These are phyloP conservation scores for Psophia crepitans DNA, from an alignment of 2,113 vertebrate genomes.

Conservation along the genomic window DNA sequence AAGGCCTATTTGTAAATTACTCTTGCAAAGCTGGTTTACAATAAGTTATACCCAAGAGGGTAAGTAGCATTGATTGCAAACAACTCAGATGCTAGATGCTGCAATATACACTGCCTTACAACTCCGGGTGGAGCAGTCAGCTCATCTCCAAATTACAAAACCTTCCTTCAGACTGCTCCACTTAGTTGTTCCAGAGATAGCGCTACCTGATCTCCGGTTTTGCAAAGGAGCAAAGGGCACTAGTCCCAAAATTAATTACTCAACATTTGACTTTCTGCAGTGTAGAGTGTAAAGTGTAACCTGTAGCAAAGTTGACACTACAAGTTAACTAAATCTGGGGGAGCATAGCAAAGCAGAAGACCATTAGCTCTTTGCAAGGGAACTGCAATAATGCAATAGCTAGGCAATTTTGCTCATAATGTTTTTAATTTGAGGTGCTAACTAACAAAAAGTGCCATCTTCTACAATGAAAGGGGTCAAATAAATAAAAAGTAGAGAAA, in stretches of 20 bases:
- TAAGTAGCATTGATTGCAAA: not conserved
- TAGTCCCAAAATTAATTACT: not conserved
- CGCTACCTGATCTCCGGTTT: not conserved
- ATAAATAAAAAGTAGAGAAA: not conserved
- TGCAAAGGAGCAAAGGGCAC: not conserved
- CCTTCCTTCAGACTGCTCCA: not conserved
- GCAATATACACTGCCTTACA: not conserved
- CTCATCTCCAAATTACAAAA: not conserved
- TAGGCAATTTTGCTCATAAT: not conserved
- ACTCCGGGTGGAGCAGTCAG: not conserved
- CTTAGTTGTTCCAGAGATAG: not conserved
- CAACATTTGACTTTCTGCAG: not conserved
- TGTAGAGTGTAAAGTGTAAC: not conserved
- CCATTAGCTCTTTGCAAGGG: not conserved
- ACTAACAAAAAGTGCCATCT: not conserved
- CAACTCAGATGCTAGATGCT: not conserved
- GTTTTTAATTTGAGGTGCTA: not conserved
- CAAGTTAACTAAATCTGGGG: not conserved
- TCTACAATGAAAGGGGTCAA: not conserved
- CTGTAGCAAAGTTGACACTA: not conserved
- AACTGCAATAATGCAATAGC: not conserved
- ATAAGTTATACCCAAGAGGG: not conserved
- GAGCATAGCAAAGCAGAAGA: not conserved
- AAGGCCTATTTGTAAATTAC: slow-evolving; percentile 10
- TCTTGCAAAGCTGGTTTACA: slow-evolving; percentile 8